Base-by-base conservation (phyloP, 2,797 vertebrate species). In the Decapterus maruadsi region DNA sequence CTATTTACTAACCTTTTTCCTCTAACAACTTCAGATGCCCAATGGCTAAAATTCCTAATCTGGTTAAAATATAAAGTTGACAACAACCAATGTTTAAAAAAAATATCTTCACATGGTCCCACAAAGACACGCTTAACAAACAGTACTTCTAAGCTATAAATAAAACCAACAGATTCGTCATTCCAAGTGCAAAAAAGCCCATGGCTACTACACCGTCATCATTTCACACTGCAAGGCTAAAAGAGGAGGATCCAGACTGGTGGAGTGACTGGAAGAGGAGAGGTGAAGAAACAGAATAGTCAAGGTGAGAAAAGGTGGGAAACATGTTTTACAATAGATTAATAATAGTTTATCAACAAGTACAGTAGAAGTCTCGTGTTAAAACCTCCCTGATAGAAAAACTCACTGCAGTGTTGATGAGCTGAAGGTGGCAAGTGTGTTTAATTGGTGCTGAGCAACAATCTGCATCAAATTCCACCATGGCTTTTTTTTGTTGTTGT, bases 401-500 rank as follows among this genome's bases (percentile, higher is more conserved):
- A 48, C 42, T 48, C 55, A 51, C 4, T n/a, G 45, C 22, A 20
- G 48, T 17, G 53, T 70, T 40, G n/a, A n/a, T 1, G 7, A 58
- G 48, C 75, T 19, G 64, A 50, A 68, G 57, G 46, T 60, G 55
- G 29, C 26, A 26, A 36, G 55, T 36, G 20, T 8, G n/a, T 75
- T 66, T 76, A 64, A 72, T 72, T 66, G n/a, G 43, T 53, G 45
- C 19, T 48, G 48, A 84, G 67, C 75, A 74, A 72, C 73, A 70
- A 79, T 54, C 46, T 61, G 13, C 60, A 63, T 17, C 17, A 42
- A 70, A 79, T 57, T 38, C 4, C n/a, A 75, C 70, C 62, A 72
- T 72, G 80, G 26, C 68, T 80, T 87, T 78, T 72, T 71, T 26
- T 26, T 26, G 1, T 26, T 26, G 26, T 82, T 75, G 92, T 94